Evolutionary conservation across 2,113 vertebrate species (phyloP), one percentile per base, ranked within the genome.

Genomic region (Rattus rattus): DNA sequence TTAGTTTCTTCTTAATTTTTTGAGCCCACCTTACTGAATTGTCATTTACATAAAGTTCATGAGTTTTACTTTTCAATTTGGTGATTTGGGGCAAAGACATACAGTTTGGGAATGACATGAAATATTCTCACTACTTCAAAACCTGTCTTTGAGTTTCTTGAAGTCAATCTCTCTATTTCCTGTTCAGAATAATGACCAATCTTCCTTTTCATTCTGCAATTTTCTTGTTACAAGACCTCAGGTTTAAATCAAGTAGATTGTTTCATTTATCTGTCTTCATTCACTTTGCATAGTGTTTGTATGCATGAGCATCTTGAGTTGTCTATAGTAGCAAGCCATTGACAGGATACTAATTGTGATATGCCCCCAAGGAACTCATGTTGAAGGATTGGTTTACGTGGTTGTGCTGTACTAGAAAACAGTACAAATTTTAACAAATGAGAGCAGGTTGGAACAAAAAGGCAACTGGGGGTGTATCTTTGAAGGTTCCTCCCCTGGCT

Each of bases 1-100:
- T n/a, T n/a, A 13, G 54, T 20, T 73, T 91, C 56, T 72, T 54
- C 30, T 20, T 80, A 79, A 85, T 88, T 84, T 90, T 92, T 92
- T 47, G 94, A 86, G 72, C 30, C n/a, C 39, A 36, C 54, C 90
- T 91, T 69, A 43, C 24, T 83, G 2, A 92, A 90, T 70, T 59
- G 24, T 9, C 17, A 72, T 22, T 84, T 80, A 28, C 9, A 65
- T 81, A 91, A 91, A 90, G 54, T n/a, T 63, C 7, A 52, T 24
- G 72, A 65, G 84, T 87, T 94, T 79, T 85, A 65, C 13, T 10
- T 1, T 22, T 54, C 4, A 92, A 39, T 67, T 39, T 59, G 22
- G 36, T 92, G 47, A 88, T 1, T 93, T 88, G 49, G 4, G 26
- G 24, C 83, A 77, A 84, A 33, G 13, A 43, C 54, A 54, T 9